These are phyloP conservation scores for Plusia festucae DNA, from an alignment of 2,888 invertebrate species.

Conservation along the genomic window DNA sequence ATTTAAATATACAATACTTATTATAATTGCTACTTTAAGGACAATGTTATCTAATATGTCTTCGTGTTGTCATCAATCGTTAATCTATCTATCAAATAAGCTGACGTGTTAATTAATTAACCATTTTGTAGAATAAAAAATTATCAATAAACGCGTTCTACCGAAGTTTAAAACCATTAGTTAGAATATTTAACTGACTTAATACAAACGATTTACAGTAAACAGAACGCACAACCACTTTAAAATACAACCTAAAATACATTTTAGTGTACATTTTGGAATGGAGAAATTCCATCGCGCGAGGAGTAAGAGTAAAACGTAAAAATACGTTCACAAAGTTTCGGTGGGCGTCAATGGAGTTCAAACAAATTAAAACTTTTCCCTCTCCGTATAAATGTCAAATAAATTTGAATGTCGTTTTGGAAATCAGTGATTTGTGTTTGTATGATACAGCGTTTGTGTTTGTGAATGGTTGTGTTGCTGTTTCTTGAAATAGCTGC, in stretches of 20 bases:
- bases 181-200: no score
- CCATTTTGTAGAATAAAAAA: no score
- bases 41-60: no score
- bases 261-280: conserved; percentile 46
- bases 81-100: no score
- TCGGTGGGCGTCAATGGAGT: conserved; percentile 55
- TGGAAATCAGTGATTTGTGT: conserved; percentile 55
- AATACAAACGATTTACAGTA: conserved; percentile 25
- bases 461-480: conserved; percentile 27
- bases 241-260: conserved; percentile 41
- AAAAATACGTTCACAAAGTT: conserved; percentile 58
- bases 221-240: conserved; percentile 23
- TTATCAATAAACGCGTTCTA: no score
- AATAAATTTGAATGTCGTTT: conserved; percentile 60
- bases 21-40: background rate
- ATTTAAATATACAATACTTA: background rate
- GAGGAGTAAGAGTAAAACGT: conserved; percentile 53
- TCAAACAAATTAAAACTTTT: conserved; percentile 61
- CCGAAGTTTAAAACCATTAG: no score
- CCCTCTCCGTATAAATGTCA: conserved; percentile 61
- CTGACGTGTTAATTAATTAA: no score
- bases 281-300: conserved; percentile 22
- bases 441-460: conserved; percentile 47
- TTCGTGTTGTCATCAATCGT: no score
- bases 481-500: conserved; percentile 14